phyloP scores from a whole-genome alignment of 2,797 vertebrate genomes.

The Serranus cabrilla region DNA sequence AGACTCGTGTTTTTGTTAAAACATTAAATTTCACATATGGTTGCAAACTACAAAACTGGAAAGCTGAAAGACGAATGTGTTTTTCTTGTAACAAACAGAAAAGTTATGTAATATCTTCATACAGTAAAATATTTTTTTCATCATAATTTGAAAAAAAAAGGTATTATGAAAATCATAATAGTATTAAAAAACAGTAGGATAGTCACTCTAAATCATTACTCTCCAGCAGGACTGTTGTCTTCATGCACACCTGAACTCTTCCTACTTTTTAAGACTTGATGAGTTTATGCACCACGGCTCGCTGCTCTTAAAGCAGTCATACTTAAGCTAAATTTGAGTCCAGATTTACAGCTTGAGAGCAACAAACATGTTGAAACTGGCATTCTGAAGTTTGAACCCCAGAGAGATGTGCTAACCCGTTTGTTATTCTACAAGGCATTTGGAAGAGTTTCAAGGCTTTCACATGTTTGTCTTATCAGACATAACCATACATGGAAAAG shows the following conservation, averaged over 20 bases:
- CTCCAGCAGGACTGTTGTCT: conserved; percentile 8
- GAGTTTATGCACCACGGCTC: not conserved
- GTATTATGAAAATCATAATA: not conserved
- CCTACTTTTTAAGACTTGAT: not conserved
- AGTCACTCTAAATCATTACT: not conserved
- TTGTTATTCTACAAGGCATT: not conserved
- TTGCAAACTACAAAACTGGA: not conserved
- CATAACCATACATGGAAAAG: not conserved
- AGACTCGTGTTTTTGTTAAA: not conserved
- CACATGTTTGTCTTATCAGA: conserved; percentile 2
- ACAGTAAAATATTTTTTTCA: conserved; percentile 7
- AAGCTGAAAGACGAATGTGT: not conserved
- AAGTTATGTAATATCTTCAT: not conserved
- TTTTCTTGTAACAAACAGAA: not conserved
- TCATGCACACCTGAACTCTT: not conserved
- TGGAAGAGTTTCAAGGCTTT: conserved; percentile 6
- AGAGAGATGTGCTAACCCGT: not conserved
- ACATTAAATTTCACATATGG: not conserved
- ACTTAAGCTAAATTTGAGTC: conserved; percentile 9
- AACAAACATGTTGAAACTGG: conserved; percentile 9
- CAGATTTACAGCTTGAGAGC: conserved; percentile 16
- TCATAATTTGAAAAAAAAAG: not conserved
- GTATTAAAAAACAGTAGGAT: conserved; percentile 10
- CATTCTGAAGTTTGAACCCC: not conserved
- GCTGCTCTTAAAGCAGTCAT: not conserved